Percentiles rank a stretch among this genome's conserved stretches.
phyloP scores from a whole-genome alignment of 2,888 invertebrate genomes.

The Drosophila pseudotalamancana region DNA sequence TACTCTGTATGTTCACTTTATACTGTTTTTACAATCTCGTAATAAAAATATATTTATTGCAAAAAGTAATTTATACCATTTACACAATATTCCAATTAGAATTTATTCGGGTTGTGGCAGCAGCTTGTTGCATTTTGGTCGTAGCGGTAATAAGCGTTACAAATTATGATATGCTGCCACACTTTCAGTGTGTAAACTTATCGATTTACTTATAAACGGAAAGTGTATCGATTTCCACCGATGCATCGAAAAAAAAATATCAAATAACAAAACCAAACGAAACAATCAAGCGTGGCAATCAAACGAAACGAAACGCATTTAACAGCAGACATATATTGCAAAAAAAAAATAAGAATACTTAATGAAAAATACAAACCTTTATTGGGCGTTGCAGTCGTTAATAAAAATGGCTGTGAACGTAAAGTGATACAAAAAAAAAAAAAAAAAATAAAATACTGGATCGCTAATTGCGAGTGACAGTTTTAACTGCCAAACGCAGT shows the following conservation, averaged over 20 bases:
- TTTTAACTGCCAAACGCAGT: conserved; percentile 48
- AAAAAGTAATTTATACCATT: not conserved
- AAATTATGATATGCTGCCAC: not conserved
- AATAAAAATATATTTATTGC: not conserved
- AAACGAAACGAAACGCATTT: conserved; percentile 66
- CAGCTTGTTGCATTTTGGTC: conserved; percentile 34
- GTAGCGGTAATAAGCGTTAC: conserved; percentile 10
- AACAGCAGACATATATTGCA: conserved; percentile 37
- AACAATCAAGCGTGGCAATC: conserved; percentile 61
- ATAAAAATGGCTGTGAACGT: conserved; percentile 15
- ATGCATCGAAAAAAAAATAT: conserved; percentile 40
- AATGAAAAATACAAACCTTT: not conserved
- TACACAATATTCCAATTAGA: too few species aligned
- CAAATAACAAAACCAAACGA: conserved; percentile 52
- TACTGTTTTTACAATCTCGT: not conserved
- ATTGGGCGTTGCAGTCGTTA: not conserved
- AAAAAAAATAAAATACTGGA: not conserved
- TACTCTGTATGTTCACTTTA: not conserved
- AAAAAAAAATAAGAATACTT: conserved; percentile 9
- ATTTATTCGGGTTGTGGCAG: not conserved
- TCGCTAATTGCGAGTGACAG: conserved; percentile 47
- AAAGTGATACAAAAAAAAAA: conserved; percentile 25
- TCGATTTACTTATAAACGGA: conserved; percentile 17
- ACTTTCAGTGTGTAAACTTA: conserved; percentile 2
- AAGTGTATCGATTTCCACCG: conserved; percentile 39